phyloP scores from a whole-genome alignment of 2,113 vertebrate species.

The Gnathonemus echidnorhynchus region DNA sequence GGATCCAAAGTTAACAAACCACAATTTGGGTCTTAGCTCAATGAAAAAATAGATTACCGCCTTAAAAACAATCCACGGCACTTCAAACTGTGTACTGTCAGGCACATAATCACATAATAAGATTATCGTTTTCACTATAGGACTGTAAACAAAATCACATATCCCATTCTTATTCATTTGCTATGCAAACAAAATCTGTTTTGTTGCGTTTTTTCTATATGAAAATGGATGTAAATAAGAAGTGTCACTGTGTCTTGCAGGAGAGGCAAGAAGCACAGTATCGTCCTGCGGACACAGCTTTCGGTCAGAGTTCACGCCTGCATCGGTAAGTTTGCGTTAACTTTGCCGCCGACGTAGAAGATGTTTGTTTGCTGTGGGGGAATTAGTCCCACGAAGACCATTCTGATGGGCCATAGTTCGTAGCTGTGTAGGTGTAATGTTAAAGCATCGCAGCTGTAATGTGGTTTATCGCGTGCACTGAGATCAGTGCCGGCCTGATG shows the following conservation, averaged over 20 bases:
- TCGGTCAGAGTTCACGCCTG: conserved; percentile 94
- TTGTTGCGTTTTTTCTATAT: neutral
- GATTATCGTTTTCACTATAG: neutral
- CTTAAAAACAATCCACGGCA: neutral
- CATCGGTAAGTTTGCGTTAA: conserved; percentile 77
- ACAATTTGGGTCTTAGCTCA: neutral
- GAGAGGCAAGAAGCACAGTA: conserved; percentile 88
- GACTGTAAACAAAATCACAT: neutral
- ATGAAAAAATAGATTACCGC: neutral
- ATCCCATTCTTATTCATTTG: neutral
- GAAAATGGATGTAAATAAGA: neutral
- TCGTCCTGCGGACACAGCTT: conserved; percentile 87
- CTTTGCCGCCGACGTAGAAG: neutral
- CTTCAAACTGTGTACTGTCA: neutral
- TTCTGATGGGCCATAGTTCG: neutral
- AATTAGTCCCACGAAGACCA: neutral
- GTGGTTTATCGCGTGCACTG: neutral
- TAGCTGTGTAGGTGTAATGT: neutral
- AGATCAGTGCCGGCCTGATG: neutral
- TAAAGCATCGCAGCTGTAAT: neutral
- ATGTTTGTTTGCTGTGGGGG: neutral
- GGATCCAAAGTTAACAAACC: neutral
- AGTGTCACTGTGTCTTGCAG: conserved; percentile 48
- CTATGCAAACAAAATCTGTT: neutral
- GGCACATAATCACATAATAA: neutral